These are phyloP conservation scores for Microcebus lehilahytsara DNA, from an alignment of 2,113 vertebrate species.

Conservation along the genomic window DNA sequence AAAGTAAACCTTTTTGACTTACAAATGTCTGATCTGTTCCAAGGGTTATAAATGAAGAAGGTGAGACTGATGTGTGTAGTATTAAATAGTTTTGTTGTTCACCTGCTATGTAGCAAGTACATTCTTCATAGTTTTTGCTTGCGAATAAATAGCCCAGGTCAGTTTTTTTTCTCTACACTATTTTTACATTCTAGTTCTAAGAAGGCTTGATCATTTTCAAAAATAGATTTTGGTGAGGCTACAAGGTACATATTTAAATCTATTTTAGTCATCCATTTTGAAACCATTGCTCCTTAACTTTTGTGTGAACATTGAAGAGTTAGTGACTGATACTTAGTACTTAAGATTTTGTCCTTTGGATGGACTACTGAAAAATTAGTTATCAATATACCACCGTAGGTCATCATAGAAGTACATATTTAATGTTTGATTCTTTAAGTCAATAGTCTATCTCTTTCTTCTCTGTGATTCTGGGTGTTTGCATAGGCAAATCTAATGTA, in stretches of 20 bases:
- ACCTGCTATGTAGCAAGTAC: not conserved
- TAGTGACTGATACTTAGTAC: not conserved
- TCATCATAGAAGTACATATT: constrained; percentile 7
- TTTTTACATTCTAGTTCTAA: not conserved
- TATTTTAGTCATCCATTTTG: not conserved
- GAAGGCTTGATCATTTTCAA: not conserved
- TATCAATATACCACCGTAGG: not conserved
- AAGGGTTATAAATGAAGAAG: not conserved
- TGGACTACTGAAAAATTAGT: not conserved
- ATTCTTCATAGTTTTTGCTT: not conserved
- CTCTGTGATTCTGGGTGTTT: not conserved
- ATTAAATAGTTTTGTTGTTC: not conserved
- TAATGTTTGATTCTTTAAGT: not conserved
- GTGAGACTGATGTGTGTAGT: not conserved
- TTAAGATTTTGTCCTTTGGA: not conserved
- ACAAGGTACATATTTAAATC: not conserved
- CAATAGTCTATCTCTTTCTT: not conserved
- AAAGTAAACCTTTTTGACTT: not conserved
- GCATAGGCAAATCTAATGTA: not conserved
- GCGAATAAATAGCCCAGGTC: not conserved
- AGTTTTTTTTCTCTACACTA: not conserved
- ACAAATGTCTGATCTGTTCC: not conserved
- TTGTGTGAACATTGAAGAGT: not conserved
- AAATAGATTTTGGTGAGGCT: not conserved
- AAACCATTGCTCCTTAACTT: not conserved